phyloP scores from a whole-genome alignment of 2,888 invertebrate genomes.

The Priocnemis perturbator region DNA sequence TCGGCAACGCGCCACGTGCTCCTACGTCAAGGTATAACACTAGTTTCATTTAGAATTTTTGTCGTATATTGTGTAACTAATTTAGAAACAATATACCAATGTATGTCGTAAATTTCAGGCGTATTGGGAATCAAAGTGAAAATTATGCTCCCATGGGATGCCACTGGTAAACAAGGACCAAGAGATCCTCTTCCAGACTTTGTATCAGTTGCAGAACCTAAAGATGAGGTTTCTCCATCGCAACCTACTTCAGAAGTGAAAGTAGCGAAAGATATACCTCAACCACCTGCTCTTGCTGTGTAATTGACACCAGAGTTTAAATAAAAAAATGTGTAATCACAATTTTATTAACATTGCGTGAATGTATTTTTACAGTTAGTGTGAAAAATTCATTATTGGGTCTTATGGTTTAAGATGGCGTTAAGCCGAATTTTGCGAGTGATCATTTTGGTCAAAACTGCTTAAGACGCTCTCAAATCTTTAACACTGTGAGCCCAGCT shows the following conservation, averaged over 20 bases:
- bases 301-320: constrained; percentile 57
- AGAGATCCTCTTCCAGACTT: constrained; percentile 98
- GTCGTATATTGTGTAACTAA: neutral
- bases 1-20: constrained; percentile 98
- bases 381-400: too few relatives aligned
- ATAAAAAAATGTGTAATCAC: constrained; percentile 38
- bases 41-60: constrained; percentile 1
- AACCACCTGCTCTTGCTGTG: constrained; percentile 76
- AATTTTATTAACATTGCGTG: too few relatives aligned
- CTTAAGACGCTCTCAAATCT: too few relatives aligned
- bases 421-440: too few relatives aligned
- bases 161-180: constrained; percentile 97
- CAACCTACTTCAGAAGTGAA: constrained; percentile 87
- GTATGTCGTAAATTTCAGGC: constrained; percentile 49
- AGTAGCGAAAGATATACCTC: constrained; percentile 79
- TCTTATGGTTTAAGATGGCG: too few relatives aligned
- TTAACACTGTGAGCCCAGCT: too few relatives aligned
- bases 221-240: constrained; percentile 89
- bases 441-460: too few relatives aligned
- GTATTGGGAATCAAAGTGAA: constrained; percentile 89
- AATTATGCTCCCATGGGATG: constrained; percentile 99
- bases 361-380: too few relatives aligned
- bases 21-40: constrained; percentile 88
- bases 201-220: constrained; percentile 97
- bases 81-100: neutral